Percentiles rank a stretch among this genome's conserved stretches.
phyloP scores from a whole-genome alignment of 2,797 vertebrate genomes.

The Sarcophilus harrisii region DNA sequence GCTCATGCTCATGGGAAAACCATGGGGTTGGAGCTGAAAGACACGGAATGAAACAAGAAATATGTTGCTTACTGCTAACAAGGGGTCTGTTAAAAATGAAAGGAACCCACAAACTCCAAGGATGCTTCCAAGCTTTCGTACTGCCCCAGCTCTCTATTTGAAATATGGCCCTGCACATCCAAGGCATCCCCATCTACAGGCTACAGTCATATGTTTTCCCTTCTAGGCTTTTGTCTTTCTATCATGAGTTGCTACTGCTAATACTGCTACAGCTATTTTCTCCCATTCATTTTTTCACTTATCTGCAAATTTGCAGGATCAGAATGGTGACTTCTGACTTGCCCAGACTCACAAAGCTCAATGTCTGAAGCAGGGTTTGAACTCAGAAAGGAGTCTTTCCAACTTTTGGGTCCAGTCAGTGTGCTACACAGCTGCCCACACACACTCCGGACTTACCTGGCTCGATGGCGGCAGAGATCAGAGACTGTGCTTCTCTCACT shows the following conservation, averaged over 20 bases:
- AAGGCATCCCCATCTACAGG: neutral
- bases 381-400: neutral
- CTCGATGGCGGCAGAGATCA: conserved; percentile 98
- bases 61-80: neutral
- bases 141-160: neutral
- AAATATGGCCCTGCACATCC: neutral
- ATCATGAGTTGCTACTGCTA: neutral
- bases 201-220: neutral
- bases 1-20: neutral
- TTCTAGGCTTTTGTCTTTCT: neutral
- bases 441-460: conserved; percentile 87
- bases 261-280: neutral
- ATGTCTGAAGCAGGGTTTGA: neutral
- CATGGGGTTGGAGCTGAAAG: neutral
- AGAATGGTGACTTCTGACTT: neutral
- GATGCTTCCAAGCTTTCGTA: neutral
- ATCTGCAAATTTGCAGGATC: neutral
- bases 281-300: neutral
- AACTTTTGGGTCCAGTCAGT: neutral
- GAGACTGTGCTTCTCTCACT: conserved; percentile 96
- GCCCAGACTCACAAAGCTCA: neutral
- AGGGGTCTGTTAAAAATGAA: neutral
- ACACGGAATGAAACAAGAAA: neutral
- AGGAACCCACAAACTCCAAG: neutral
- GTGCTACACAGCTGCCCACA: no score